A percentile compares a stretch with the other conserved stretches of the same genome.
Evolutionary conservation across 2,888 invertebrate species (phyloP).

Genomic region (Cryptops parisi): DNA sequence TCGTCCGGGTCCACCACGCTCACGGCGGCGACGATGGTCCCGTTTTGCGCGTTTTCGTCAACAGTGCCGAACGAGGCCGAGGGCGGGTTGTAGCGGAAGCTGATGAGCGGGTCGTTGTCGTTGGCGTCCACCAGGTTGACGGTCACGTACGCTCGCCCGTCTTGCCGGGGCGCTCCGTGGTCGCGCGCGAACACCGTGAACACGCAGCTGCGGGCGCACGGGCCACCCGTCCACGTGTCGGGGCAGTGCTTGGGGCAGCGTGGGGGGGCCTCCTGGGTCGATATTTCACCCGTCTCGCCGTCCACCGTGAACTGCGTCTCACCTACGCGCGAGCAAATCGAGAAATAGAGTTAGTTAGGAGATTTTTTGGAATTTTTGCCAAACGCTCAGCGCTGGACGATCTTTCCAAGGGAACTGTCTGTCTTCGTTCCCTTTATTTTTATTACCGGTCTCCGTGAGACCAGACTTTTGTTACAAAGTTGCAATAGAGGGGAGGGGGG

Average conservation of each 20-base stretch:
- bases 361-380: no score
- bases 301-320: constrained; percentile 83
- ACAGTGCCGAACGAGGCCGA: constrained; percentile 79
- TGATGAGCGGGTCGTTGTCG: constrained; percentile 83
- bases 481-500: no score
- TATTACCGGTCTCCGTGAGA: no score
- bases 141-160: constrained; percentile 83
- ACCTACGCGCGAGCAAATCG: no score
- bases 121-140: constrained; percentile 84
- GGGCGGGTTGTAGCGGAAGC: constrained; percentile 66
- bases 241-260: constrained; percentile 68
- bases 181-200: constrained; percentile 87
- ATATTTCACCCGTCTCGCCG: constrained; percentile 77
- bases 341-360: no score
- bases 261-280: constrained; percentile 65
- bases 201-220: constrained; percentile 80
- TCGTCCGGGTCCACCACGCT: constrained; percentile 84
- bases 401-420: no score
- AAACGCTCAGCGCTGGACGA: no score
- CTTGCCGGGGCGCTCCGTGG: constrained; percentile 78
- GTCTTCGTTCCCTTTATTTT: no score
- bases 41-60: constrained; percentile 82
- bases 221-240: constrained; percentile 17
- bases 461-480: no score
- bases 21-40: constrained; percentile 82